Conservation (phyloP, 2,888 invertebrate genomes). For the Cantharis rufa region DNA sequence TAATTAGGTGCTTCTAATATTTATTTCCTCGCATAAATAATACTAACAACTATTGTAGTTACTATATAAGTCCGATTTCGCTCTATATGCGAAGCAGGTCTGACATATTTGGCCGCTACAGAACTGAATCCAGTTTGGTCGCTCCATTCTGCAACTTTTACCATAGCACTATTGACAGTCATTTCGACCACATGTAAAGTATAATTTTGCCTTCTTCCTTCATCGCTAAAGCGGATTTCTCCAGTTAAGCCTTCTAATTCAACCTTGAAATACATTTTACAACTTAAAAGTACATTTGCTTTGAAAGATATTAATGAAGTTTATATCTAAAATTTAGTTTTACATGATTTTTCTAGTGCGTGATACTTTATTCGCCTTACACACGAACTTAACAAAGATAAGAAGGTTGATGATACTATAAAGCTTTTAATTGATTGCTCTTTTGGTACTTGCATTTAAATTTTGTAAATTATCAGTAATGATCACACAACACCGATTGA, state of each 20-base stretch:
- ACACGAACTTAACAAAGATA: slow-evolving; percentile 26
- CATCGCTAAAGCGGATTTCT: slow-evolving; percentile 88
- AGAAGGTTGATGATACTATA: slow-evolving; percentile 20
- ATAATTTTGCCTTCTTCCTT: slow-evolving; percentile 86
- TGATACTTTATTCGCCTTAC: slow-evolving; percentile 22
- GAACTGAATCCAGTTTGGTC: slow-evolving; percentile 77
- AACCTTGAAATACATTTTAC: slow-evolving; percentile 64
- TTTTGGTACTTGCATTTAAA: slow-evolving; percentile 15
- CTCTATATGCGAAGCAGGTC: slow-evolving; percentile 74
- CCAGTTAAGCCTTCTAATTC: slow-evolving; percentile 90
- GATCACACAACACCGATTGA: neutral
- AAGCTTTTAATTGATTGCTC: slow-evolving; percentile 24
- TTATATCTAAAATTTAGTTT: slow-evolving; percentile 16
- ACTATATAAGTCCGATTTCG: slow-evolving; percentile 85
- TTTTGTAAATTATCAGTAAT: slow-evolving; percentile 19
- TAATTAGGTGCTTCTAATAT: neutral
- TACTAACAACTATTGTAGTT: slow-evolving; percentile 76
- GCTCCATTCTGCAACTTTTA: slow-evolving; percentile 89
- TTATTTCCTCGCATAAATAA: neutral
- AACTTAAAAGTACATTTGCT: neutral
- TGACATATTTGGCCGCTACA: slow-evolving; percentile 74
- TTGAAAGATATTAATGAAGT: slow-evolving; percentile 22
- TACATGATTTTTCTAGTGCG: slow-evolving; percentile 26
- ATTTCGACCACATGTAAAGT: slow-evolving; percentile 89
- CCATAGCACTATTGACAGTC: slow-evolving; percentile 91